Evolutionary conservation across 2,888 invertebrate genomes (phyloP), one percentile per base, ranked within the genome.

Genomic region (Caenorhabditis angaria): DNA sequence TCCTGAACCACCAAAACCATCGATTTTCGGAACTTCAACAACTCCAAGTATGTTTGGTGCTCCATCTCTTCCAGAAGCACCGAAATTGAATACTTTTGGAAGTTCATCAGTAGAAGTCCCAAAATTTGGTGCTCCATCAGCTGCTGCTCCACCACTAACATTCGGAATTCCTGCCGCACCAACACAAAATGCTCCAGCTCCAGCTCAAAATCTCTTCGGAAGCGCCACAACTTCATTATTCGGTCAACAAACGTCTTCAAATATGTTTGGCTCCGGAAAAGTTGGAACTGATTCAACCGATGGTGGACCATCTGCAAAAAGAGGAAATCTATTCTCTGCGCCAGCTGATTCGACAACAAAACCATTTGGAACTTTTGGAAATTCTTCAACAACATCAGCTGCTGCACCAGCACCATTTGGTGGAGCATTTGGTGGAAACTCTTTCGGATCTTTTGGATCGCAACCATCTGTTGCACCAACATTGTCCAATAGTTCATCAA

Each of bases 401-500:
- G 53, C 53, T 8, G 50, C 60, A 2, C 64, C 60, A 0, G 12
- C 51, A 18, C 35, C 56, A 32, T 32, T 32, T 20, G 18, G 28
- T 20, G 8, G 8, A 41, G 5, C 35, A 1, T 69, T 69, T 32
- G 63, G 63, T n/a, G 4, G 12, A 14, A 35, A 57, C 8, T 28
- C 55, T 50, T 71, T 71, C 29, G 65, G 61, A 27, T 61, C 64
- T 10, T 72, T 72, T 50, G 71, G 71, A 29, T 35, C 53, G 1
- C 35, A 2, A n/a, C 54, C 62, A 24, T 14, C 56, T 20, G 12
- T 35, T 12, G 56, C 59, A n/a, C 69, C 74, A 14, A 64, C 54
- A 32, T 25, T 74, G 50, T 74, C 74, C 2, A 61, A 60, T 8
- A 74, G 69, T 41, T 69, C 69, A 3, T 74, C 74, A 6, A 63